Conservation (phyloP, 1,140 invertebrate species). For the Neuroterus valhalla region DNA sequence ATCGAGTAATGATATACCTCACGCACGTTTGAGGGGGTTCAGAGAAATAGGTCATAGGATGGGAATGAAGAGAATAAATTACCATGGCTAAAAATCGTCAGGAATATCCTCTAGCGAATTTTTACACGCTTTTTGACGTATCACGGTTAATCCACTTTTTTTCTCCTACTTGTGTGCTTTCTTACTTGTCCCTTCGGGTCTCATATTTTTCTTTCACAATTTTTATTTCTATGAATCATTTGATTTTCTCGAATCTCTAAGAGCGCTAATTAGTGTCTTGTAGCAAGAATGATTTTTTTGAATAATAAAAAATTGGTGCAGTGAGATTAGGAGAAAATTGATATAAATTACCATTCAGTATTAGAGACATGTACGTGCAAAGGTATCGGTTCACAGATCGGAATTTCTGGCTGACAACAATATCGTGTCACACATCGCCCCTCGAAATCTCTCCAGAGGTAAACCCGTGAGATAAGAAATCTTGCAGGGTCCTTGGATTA, state of each 20-base stretch:
- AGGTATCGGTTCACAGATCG: too few species aligned
- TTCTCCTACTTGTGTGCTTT: neutral
- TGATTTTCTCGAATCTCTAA: neutral
- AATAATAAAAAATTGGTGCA: neutral
- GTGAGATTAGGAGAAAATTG: too few species aligned
- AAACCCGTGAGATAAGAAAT: too few species aligned
- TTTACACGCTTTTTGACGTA: neutral
- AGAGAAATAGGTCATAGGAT: neutral
- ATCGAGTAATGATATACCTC: too few species aligned
- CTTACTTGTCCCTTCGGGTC: neutral
- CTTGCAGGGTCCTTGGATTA: too few species aligned
- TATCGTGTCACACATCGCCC: too few species aligned
- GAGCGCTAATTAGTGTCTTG: neutral
- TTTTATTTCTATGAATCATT: constrained; percentile 1
- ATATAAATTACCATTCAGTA: too few species aligned
- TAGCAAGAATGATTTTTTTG: neutral
- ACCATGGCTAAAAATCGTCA: neutral
- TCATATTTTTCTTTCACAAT: constrained; percentile 1
- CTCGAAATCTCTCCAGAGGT: too few species aligned
- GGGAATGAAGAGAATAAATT: neutral
- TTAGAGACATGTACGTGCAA: too few species aligned
- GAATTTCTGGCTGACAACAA: too few species aligned
- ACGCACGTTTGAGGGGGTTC: too few species aligned
- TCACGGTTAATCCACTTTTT: constrained; percentile 22
- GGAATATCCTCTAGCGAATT: neutral